Conservation (phyloP, 2,113 vertebrate species). For the Chaetodon auriga region DNA sequence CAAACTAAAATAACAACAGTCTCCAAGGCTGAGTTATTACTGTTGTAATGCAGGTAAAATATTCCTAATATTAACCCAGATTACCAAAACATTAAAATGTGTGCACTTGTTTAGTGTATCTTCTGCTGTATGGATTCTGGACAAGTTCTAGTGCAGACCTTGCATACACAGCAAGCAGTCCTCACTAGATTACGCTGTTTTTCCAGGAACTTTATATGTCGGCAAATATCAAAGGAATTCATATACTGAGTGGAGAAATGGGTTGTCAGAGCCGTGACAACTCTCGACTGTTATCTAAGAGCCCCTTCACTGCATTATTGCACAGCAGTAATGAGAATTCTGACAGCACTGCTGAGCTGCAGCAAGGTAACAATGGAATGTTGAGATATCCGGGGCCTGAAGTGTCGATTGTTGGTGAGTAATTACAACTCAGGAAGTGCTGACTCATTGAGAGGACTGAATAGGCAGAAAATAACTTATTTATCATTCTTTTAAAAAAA, state of each 20-base stretch:
- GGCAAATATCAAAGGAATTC: slow-evolving; percentile 48
- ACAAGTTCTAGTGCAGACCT: not conserved
- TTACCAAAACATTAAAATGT: not conserved
- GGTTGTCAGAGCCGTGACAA: slow-evolving; percentile 41
- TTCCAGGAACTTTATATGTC: slow-evolving; percentile 39
- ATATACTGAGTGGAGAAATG: slow-evolving; percentile 23
- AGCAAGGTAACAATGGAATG: slow-evolving; percentile 11
- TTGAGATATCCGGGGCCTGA: not conserved
- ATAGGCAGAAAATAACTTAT: slow-evolving; percentile 1
- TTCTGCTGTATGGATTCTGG: slow-evolving; percentile 29
- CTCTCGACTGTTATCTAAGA: slow-evolving; percentile 54
- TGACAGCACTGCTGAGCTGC: slow-evolving; percentile 32
- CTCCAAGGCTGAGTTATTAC: slow-evolving; percentile 12
- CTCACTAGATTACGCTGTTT: slow-evolving; percentile 8
- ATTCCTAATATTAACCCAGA: not conserved
- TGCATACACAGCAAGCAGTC: slow-evolving; percentile 7
- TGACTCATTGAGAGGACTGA: not conserved
- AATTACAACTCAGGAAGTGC: slow-evolving; percentile 38
- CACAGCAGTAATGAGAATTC: slow-evolving; percentile 54
- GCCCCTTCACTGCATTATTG: slow-evolving; percentile 51
- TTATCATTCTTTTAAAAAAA: not conserved
- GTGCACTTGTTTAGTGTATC: not conserved
- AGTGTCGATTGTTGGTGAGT: slow-evolving; percentile 18
- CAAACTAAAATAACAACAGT: slow-evolving; percentile 43
- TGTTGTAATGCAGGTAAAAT: slow-evolving; percentile 7